Base-by-base conservation (phyloP, 2,113 vertebrate species). In the Sylvilagus bachmani region DNA sequence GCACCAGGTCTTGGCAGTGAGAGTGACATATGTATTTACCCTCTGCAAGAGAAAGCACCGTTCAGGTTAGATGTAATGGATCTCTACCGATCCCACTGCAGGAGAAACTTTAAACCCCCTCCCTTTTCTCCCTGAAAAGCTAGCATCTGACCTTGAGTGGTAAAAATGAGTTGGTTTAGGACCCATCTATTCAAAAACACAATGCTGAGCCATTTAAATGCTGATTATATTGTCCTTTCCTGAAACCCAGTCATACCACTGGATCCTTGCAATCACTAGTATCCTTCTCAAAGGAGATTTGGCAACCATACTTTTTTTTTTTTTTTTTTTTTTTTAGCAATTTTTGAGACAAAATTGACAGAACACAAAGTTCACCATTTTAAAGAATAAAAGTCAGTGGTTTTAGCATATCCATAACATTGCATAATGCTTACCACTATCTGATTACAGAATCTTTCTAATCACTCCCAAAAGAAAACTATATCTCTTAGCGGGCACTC, bases 1-100 rank as follows among this genome's bases (percentile, higher is more conserved):
- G 98, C 74, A 98, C 97, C 93, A 98, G 97, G 64, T 98, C 98
- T 95, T 10, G 97, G 97, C 98, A 98, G 86, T 98, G 98, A 93
- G 98, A 84, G 10, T 98, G 98, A 53, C 98, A 98, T 53, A 97
- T 97, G 58, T 98, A 98, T 94, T 96, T 98, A 77, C 98, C 98
- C 33, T 98, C 98, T 99, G 98, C 80, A 98, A 98, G 78, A 97
- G 0, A 94, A 0, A 82, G 75, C 55, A 49, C 33, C 55, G 21
- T n/a, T 89, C 67, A 51, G 10, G 73, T 92, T 36, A 95, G 73
- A 31, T 14, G 33, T 31, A 0, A 0, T 44, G 38, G 16, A 44
- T 67, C 82, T 69, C 33, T 61, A 21, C 66, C 53, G 21, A 17
- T 12, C 21, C 2, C 10, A 31, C 2, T 29, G 58, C 7, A 29